phyloP scores from a whole-genome alignment of 2,113 vertebrate species.

The Melanostigma gelatinosum region DNA sequence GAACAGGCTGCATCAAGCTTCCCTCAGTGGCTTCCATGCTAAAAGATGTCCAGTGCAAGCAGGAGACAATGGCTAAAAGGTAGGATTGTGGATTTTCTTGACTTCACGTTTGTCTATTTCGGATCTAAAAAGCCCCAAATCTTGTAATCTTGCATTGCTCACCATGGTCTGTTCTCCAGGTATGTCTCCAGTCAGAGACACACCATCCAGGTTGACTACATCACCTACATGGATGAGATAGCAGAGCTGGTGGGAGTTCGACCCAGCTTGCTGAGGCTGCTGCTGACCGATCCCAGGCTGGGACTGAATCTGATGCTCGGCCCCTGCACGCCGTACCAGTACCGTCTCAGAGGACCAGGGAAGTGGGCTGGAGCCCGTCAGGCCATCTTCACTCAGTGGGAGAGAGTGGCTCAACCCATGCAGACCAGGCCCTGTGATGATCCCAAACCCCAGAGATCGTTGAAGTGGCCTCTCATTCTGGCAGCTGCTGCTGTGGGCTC shows the following conservation, averaged over 20 bases:
- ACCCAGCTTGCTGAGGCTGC: slow-evolving; percentile 79
- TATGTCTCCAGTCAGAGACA: slow-evolving; percentile 87
- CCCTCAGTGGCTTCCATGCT: slow-evolving; percentile 82
- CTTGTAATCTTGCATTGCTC: not conserved
- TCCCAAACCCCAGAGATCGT: slow-evolving; percentile 25
- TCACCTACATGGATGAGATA: slow-evolving; percentile 87
- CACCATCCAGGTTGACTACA: slow-evolving; percentile 87
- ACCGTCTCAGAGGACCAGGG: slow-evolving; percentile 87
- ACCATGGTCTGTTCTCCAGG: slow-evolving; percentile 70
- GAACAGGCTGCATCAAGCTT: slow-evolving; percentile 80
- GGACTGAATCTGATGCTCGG: slow-evolving; percentile 85
- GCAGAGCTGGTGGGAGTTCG: slow-evolving; percentile 81
- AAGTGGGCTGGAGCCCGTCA: slow-evolving; percentile 88
- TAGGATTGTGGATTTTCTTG: slow-evolving; percentile 39
- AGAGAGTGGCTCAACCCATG: slow-evolving; percentile 84
- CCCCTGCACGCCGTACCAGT: slow-evolving; percentile 89
- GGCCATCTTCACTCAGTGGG: slow-evolving; percentile 90
- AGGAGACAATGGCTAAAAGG: slow-evolving; percentile 82
- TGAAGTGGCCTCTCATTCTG: slow-evolving; percentile 28
- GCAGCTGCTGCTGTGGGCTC: slow-evolving; percentile 47
- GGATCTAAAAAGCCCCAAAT: not conserved
- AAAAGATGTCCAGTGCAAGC: slow-evolving; percentile 82
- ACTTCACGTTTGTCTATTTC: not conserved
- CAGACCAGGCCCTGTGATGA: slow-evolving; percentile 80
- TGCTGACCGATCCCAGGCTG: slow-evolving; percentile 87